Percentiles rank a stretch among this genome's conserved stretches.
phyloP scores from a whole-genome alignment of 2,888 invertebrate species.

The Xylota segnis region DNA sequence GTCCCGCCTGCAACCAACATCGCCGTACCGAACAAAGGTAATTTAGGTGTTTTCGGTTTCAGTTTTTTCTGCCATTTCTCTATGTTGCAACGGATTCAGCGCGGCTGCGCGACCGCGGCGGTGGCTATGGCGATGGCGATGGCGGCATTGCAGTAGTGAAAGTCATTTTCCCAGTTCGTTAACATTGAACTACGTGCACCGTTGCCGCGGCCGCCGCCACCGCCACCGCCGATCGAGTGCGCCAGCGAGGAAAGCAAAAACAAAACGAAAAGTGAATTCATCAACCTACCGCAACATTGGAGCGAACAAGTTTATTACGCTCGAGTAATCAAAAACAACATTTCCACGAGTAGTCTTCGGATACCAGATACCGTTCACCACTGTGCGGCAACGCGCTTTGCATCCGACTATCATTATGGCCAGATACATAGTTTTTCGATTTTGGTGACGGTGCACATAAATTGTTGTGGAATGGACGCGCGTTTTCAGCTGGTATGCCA shows the following conservation, averaged over 20 bases:
- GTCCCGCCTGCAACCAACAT: constrained; percentile 4
- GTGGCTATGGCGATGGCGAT: too few relatives aligned
- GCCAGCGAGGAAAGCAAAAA: constrained; percentile 55
- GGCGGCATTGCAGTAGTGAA: constrained; percentile 68
- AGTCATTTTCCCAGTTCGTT: constrained; percentile 76
- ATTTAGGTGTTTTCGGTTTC: constrained; percentile 75
- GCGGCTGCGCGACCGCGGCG: constrained; percentile 6
- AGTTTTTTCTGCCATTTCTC: constrained; percentile 69
- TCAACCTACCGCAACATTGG: constrained; percentile 71
- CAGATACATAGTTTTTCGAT: constrained; percentile 14
- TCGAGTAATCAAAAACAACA: constrained; percentile 60
- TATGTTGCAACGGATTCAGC: constrained; percentile 41
- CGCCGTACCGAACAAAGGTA: constrained; percentile 53
- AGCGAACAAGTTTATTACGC: constrained; percentile 75
- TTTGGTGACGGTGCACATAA: constrained; percentile 48
- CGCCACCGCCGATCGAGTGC: constrained; percentile 26
- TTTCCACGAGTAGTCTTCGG: constrained; percentile 16
- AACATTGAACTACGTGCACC: constrained; percentile 76
- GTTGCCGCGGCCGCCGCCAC: constrained; percentile 40
- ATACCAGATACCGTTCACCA: constrained; percentile 45
- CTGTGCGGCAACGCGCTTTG: background rate
- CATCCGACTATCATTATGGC: constrained; percentile 11
- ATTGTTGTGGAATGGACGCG: constrained; percentile 37
- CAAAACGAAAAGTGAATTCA: constrained; percentile 69
- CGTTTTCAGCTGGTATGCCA: constrained; percentile 52